phyloP scores from a whole-genome alignment of 1,140 invertebrate species.

The Penaeus vannamei region DNA sequence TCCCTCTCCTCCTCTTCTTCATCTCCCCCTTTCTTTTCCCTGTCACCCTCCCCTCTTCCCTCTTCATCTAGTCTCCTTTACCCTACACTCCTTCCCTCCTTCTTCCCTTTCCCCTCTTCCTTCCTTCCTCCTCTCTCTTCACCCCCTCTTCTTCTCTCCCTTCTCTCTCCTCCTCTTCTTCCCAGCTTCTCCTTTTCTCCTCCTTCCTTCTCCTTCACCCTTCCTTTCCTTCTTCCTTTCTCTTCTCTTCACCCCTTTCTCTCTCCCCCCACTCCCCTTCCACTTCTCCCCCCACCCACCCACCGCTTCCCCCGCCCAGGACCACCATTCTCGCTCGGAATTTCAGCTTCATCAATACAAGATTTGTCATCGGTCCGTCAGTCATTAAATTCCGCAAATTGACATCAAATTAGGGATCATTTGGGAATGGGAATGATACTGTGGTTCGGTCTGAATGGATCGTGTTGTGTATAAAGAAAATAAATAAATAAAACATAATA shows the following conservation, averaged over 20 bases:
- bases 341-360: no score
- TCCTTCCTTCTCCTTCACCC: not conserved
- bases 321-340: no score
- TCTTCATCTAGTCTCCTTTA: not conserved
- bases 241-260: not conserved
- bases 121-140: not conserved
- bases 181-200: no score
- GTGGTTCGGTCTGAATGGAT: no score
- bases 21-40: not conserved
- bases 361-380: no score
- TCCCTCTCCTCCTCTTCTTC: not conserved
- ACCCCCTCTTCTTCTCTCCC: not conserved
- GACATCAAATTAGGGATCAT: no score
- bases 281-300: no score
- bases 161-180: not conserved
- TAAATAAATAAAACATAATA: no score
- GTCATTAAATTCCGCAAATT: no score
- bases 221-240: not conserved
- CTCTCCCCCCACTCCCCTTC: no score
- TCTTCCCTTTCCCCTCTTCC: not conserved
- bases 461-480: not conserved
- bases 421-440: not conserved
- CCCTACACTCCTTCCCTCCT: not conserved
- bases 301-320: no score
- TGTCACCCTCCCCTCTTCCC: not conserved